Evolutionary conservation across 2,888 invertebrate species (phyloP).

Genomic region (Rhimphoctona megacephalus): DNA sequence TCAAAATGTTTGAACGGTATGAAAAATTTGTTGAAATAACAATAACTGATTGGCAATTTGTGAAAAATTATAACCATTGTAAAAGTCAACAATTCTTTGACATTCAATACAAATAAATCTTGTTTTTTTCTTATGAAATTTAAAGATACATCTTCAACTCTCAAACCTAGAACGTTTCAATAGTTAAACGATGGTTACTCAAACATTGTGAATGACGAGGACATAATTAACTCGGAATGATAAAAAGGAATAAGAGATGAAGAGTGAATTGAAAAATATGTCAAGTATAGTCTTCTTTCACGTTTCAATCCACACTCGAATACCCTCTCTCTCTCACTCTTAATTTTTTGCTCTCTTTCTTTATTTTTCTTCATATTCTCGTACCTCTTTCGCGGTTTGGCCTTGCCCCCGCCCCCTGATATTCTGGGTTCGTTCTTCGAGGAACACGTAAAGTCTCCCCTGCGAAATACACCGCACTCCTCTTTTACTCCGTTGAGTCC

Average conservation of each 20-base stretch:
- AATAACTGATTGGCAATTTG: too few relatives aligned
- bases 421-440: slow-evolving; percentile 75
- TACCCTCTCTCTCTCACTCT: background rate
- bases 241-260: background rate
- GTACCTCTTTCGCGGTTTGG: slow-evolving; percentile 70
- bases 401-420: slow-evolving; percentile 54
- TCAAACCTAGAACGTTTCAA: background rate
- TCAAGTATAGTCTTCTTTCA: slow-evolving; percentile 72
- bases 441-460: slow-evolving; percentile 80
- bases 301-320: slow-evolving; percentile 74
- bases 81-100: too few relatives aligned
- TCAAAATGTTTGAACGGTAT: background rate
- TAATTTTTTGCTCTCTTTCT: background rate
- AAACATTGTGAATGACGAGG: slow-evolving; percentile 13
- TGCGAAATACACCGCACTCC: slow-evolving; percentile 56
- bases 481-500: slow-evolving; percentile 67
- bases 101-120: too few relatives aligned
- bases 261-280: slow-evolving; percentile 45
- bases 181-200: background rate
- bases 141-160: background rate
- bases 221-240: slow-evolving; percentile 6
- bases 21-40: background rate
- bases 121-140: too few relatives aligned
- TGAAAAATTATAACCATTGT: too few relatives aligned
- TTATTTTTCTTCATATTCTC: slow-evolving; percentile 25